Conservation (phyloP, 2,797 vertebrate genomes). For the Falco biarmicus region DNA sequence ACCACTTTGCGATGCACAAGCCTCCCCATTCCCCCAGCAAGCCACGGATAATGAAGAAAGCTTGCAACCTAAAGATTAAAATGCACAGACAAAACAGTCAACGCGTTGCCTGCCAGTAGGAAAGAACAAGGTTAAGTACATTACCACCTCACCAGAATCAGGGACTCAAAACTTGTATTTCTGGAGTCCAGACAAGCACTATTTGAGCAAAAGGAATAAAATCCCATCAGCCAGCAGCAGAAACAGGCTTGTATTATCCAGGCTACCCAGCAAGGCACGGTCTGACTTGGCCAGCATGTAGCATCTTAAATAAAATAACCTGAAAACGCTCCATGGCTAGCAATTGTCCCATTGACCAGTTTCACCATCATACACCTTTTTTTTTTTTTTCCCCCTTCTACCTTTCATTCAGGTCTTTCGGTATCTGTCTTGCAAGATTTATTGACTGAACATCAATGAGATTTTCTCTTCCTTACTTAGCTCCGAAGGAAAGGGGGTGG, state of each 20-base stretch:
- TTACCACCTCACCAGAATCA: not conserved
- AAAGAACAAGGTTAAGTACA: not conserved
- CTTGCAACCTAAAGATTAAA: not conserved
- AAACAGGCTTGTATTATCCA: not conserved
- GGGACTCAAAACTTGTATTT: not conserved
- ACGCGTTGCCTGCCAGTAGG: not conserved
- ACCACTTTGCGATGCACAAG: not conserved
- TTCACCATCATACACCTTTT: not conserved
- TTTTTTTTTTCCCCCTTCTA: not conserved
- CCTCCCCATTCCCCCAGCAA: not conserved
- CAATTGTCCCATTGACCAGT: not conserved
- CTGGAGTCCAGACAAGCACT: not conserved
- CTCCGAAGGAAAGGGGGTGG: not conserved
- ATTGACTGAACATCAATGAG: conserved; percentile 51
- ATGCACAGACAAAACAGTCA: not conserved
- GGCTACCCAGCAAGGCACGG: not conserved
- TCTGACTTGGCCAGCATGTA: not conserved
- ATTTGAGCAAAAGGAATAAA: not conserved
- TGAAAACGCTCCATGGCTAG: not conserved
- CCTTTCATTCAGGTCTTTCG: conserved; percentile 12
- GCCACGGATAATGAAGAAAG: accelerated
- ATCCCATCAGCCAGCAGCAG: not conserved
- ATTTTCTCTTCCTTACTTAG: conserved; percentile 10
- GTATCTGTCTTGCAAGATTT: not conserved
- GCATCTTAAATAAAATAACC: not conserved